A percentile compares a stretch with the other conserved stretches of the same genome.
These are phyloP conservation scores for human (Homo sapiens) DNA, from an alignment of 2,113 vertebrate species.

Conservation along the genomic window GRCh38 chrX:119910001-119910500, in stretches of 20 bases:
- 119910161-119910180: neutral
- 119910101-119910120: no score
- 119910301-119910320: neutral
- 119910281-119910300: neutral
- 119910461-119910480: neutral
- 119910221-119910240: neutral
- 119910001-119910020: no score
- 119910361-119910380: neutral
- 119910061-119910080: no score
- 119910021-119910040: no score
- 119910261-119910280: neutral
- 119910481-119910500: neutral
- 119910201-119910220: neutral
- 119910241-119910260: neutral
- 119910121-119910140: no score
- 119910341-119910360: neutral
- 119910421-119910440: slow-evolving; percentile 9
- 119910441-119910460: neutral
- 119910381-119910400: neutral
- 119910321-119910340: slow-evolving; percentile 4
- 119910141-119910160: no score
- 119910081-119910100: no score
- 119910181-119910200: neutral
- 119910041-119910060: no score
- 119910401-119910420: slow-evolving; percentile 13